Base-by-base conservation (phyloP, 2,113 vertebrate species). In the Entelurus aequoreus region DNA sequence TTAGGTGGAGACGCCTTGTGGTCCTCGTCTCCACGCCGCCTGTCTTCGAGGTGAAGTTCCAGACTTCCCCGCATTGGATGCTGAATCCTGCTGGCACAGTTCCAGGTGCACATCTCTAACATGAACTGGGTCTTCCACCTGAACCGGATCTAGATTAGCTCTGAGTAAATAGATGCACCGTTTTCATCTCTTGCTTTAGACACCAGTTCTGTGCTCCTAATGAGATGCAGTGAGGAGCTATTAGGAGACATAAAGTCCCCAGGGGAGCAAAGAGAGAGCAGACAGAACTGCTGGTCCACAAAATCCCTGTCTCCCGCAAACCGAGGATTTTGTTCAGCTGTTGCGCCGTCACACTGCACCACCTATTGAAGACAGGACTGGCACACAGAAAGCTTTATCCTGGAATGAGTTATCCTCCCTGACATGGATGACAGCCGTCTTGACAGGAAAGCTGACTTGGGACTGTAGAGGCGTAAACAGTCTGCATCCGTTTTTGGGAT, bases 281-380 rank as follows among this genome's bases (percentile, higher is more conserved):
- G 55, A 28, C 63, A 28, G 28, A 28, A 28, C 28, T 28, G 48
- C 13, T 65, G 14, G 48, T 60, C 36, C 65, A 14, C 56, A 28
- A 50, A 21, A 9, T 13, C 62, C 59, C 12, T 9, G 19, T 36
- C 63, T 72, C 69, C 55, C 60, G 42, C 67, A 74, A 82, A 84
- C 40, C 76, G 71, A 74, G 76, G 72, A 72, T 68, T 71, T 67
- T 71, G 63, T 70, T 52, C n/a, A 74, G 40, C 77, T 79, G 75
- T 81, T 83, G 73, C 79, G 56, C 71, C 83, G 85, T 81, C 84
- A 77, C 85, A 85, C 77, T 85, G 85, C 87, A 83, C 85, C 86
- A 87, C 84, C 86, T 83, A 81, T 85, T 73, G 80, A 57, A 75
- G 69, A 47, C 67, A 65, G 58, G 13, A 12, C 65, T 74, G 66